A percentile compares a stretch with the other conserved stretches of the same genome.
phyloP scores from a whole-genome alignment of 2,888 invertebrate species.

The Macrostomum cliftonense region DNA sequence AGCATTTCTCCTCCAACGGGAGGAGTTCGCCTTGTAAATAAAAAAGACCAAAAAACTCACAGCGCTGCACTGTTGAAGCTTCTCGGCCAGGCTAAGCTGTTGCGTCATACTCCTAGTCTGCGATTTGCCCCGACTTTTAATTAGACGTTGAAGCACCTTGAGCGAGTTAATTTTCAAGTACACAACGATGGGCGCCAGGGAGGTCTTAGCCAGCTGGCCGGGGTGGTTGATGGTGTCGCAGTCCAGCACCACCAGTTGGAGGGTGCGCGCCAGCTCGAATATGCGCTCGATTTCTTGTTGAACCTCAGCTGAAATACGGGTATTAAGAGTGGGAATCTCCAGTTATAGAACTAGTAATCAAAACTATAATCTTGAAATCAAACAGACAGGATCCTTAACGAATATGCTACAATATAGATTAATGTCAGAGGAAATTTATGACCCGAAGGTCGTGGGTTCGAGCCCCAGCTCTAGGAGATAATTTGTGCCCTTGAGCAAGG shows the following conservation, averaged over 20 bases:
- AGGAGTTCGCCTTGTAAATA: no score
- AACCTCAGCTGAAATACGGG: conserved; percentile 50
- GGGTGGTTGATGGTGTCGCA: conserved; percentile 99
- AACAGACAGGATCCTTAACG: no score
- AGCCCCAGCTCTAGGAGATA: no score
- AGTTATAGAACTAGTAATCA: no score
- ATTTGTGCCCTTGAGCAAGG: no score
- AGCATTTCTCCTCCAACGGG: no score
- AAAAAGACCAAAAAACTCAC: no score
- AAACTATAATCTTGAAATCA: no score
- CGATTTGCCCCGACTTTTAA: conserved; percentile 94
- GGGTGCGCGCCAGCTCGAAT: conserved; percentile 87
- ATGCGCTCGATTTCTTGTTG: conserved; percentile 95
- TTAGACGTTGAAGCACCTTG: conserved; percentile 88
- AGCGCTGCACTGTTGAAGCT: conserved; percentile 43
- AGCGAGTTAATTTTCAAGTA: conserved; percentile 98
- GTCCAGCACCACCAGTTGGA: conserved; percentile 88
- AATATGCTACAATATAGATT: no score
- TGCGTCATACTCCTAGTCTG: conserved; percentile 92
- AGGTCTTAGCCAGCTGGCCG: conserved; percentile 93
- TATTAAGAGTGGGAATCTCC: no score
- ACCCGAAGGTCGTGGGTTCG: no score
- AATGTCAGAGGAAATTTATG: no score
- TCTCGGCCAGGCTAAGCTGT: conserved; percentile 98
- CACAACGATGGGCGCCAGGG: conserved; percentile 89